Conservation (phyloP, 2,113 vertebrate species). For the Jacana jacana region DNA sequence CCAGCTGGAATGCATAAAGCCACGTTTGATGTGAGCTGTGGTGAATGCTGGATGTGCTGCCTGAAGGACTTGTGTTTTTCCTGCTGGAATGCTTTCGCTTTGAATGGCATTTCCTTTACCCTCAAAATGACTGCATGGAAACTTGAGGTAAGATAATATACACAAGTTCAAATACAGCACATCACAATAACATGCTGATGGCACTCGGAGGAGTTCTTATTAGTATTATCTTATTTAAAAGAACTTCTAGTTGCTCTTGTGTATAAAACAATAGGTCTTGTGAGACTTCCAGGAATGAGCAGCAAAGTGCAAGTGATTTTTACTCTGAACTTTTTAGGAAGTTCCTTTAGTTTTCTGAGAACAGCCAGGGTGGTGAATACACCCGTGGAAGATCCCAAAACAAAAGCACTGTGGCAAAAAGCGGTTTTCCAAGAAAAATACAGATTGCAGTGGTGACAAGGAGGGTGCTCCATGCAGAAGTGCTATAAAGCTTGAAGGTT, state of each 20-base stretch:
- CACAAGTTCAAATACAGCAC: constrained; percentile 21
- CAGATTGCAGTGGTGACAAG: neutral
- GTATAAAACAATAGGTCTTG: constrained; percentile 26
- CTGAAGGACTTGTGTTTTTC: neutral
- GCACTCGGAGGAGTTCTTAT: constrained; percentile 1
- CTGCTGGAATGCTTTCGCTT: constrained; percentile 37
- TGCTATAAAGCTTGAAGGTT: neutral
- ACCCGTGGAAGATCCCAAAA: neutral
- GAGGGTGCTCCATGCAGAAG: neutral
- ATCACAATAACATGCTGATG: neutral
- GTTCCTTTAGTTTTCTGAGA: neutral
- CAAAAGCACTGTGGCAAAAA: neutral
- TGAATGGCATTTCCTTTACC: constrained; percentile 38
- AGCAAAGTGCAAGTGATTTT: neutral
- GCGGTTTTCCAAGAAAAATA: neutral
- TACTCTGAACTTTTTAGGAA: neutral
- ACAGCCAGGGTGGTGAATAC: neutral
- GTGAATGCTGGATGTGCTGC: neutral
- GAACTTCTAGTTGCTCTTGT: neutral
- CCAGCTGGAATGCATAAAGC: constrained; percentile 17
- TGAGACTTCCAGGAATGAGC: neutral
- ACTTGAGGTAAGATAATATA: constrained; percentile 6
- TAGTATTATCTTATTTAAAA: constrained; percentile 23
- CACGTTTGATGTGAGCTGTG: neutral
- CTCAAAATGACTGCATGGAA: constrained; percentile 36